Percentiles rank a stretch among this genome's conserved stretches.
phyloP scores from a whole-genome alignment of 2,888 invertebrate species.

The Nomada fabriciana region DNA sequence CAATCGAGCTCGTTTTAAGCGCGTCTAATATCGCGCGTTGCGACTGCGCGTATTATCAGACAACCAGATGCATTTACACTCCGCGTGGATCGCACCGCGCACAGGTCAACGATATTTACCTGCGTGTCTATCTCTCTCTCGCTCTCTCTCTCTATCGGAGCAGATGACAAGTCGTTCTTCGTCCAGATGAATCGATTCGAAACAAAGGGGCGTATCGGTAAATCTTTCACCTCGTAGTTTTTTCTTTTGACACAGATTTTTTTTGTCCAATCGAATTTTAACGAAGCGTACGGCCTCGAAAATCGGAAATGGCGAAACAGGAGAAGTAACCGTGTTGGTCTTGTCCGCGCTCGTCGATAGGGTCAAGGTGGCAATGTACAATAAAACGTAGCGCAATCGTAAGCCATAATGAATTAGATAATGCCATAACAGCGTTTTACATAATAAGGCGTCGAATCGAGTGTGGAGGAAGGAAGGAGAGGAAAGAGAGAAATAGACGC shows the following conservation, averaged over 20 bases:
- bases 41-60: slow-evolving; percentile 42
- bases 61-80: slow-evolving; percentile 16
- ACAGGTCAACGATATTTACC: slow-evolving; percentile 46
- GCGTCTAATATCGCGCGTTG: slow-evolving; percentile 55
- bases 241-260: background rate
- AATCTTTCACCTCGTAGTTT: too few relatives aligned
- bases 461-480: slow-evolving; percentile 63
- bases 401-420: slow-evolving; percentile 83
- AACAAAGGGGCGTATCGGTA: too few relatives aligned
- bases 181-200: too few relatives aligned
- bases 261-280: background rate
- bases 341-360: slow-evolving; percentile 52
- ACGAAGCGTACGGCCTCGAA: background rate
- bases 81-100: background rate
- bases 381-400: slow-evolving; percentile 78
- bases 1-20: slow-evolving; percentile 65
- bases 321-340: slow-evolving; percentile 42
- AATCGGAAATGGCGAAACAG: slow-evolving; percentile 28
- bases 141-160: too few relatives aligned
- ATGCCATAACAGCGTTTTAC: slow-evolving; percentile 82
- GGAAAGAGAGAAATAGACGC: slow-evolving; percentile 38
- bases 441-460: slow-evolving; percentile 75
- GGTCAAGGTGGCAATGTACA: slow-evolving; percentile 80
- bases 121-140: background rate
- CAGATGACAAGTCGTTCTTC: too few relatives aligned